Base-by-base conservation (phyloP, 2,888 invertebrate species). In the Tinea trinotella region DNA sequence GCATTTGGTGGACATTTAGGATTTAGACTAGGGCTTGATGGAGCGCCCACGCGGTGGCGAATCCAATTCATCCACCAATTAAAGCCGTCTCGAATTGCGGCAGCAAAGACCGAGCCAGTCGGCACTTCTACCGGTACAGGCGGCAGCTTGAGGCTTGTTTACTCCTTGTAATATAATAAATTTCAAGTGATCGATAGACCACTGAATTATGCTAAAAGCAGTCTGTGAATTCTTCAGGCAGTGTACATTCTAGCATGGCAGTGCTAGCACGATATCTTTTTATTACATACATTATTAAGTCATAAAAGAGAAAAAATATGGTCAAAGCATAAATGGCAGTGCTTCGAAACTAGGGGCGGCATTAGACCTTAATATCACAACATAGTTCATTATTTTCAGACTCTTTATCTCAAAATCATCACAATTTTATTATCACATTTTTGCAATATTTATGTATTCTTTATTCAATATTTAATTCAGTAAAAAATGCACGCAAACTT, bases 31-130 rank as follows among this genome's bases (percentile, higher is more conserved):
- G 79, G 83, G 74, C 79, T 77, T 78, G 80, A 83, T 78, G 84
- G 82, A 70, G 82, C 82, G 80, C 40, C 13, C 7, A 80, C 77
- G 80, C 12, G 40, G 2, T 75, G 82, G 67, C 79, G 82, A 82
- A 82, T 80, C 84, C 84, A 81, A 83, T 83, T 75, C 65, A 82
- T 81, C 84, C 84, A 84, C 76, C 18, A 22, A 10, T 76, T 78
- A 71, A 82, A 73, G 65, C 78, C 81, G 65, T 82, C 82, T 66
- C 84, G 84, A 84, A 84, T 84, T 67, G 80, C 83, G 84, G 62
- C 62, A 61, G 66, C 59, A 63, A 68, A 57, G 61, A 62, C 65
- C 59, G 58, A 62, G 62, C 13, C 18, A 3, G 53, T 58, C 61
- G 63, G 50, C 5, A 22, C 9, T 15, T 34, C 35, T 5, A 17